Evolutionary conservation across 2,888 invertebrate genomes (phyloP).

Genomic region (Drosophila prostipennis): DNA sequence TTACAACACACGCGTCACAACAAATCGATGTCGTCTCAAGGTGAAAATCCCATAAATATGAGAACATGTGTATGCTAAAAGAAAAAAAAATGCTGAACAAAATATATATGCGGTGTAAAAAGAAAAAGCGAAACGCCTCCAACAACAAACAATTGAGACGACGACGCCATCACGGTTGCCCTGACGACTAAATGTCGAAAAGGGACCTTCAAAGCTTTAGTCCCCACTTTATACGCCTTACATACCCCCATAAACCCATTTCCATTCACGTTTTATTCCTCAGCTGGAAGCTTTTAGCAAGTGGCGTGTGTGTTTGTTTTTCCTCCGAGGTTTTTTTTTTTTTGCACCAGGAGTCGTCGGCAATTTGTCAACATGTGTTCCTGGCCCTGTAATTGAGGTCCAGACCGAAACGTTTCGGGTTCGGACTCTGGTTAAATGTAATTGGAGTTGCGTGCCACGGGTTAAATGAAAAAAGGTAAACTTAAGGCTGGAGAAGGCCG

Average conservation of each 20-base stretch:
- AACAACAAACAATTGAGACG: constrained; percentile 41
- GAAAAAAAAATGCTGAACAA: constrained; percentile 33
- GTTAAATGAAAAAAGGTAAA: not conserved
- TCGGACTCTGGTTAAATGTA: constrained; percentile 50
- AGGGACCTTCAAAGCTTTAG: constrained; percentile 71
- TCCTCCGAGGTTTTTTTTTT: constrained; percentile 2
- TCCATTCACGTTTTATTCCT: constrained; percentile 38
- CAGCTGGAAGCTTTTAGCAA: constrained; percentile 60
- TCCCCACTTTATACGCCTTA: constrained; percentile 15
- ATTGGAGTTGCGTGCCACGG: constrained; percentile 60
- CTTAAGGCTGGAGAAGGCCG: constrained; percentile 23
- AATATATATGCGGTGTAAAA: constrained; percentile 32
- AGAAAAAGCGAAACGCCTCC: constrained; percentile 40
- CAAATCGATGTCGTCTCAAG: constrained; percentile 77
- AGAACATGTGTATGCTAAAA: constrained; percentile 40
- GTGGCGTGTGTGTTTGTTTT: constrained; percentile 20
- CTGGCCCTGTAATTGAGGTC: constrained; percentile 39
- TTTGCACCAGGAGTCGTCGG: constrained; percentile 16
- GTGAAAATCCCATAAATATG: constrained; percentile 65
- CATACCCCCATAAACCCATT: constrained; percentile 13
- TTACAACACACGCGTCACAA: constrained; percentile 58
- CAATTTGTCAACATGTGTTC: constrained; percentile 72
- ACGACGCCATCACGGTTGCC: constrained; percentile 57
- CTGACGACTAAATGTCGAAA: constrained; percentile 51
- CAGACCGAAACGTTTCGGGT: constrained; percentile 14